A percentile compares a stretch with the other conserved stretches of the same genome.
phyloP scores from a whole-genome alignment of 2,113 vertebrate species.

The Rhabdornis inornatus region DNA sequence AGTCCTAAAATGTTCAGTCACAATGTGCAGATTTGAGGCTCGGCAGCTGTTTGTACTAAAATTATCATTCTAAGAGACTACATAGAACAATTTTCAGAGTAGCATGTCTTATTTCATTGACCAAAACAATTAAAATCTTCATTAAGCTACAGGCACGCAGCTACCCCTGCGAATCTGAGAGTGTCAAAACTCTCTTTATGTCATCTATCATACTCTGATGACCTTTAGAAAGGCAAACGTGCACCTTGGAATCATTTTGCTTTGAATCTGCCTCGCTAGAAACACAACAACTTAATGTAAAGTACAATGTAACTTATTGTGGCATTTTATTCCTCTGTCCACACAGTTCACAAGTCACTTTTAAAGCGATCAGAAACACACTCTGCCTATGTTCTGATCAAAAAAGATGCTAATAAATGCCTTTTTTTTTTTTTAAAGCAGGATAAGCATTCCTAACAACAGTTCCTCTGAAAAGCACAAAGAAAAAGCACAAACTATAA shows the following conservation, averaged over 20 bases:
- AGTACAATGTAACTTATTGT: background rate
- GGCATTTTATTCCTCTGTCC: background rate
- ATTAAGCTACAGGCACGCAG: background rate
- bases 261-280: background rate
- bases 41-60: background rate
- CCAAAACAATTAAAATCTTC: background rate
- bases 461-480: background rate
- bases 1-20: background rate
- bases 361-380: background rate
- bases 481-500: background rate
- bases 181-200: background rate
- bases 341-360: background rate
- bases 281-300: background rate
- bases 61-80: background rate
- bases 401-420: background rate
- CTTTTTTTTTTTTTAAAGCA: background rate
- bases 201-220: background rate
- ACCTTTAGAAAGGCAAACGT: background rate
- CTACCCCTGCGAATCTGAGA: background rate
- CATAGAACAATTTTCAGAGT: background rate
- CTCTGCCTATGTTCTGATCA: background rate
- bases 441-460: background rate
- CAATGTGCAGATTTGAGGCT: background rate
- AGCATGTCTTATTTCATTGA: background rate
- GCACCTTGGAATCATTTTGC: background rate